phyloP scores from a whole-genome alignment of 2,888 invertebrate genomes.

The Drosophila ezoana region DNA sequence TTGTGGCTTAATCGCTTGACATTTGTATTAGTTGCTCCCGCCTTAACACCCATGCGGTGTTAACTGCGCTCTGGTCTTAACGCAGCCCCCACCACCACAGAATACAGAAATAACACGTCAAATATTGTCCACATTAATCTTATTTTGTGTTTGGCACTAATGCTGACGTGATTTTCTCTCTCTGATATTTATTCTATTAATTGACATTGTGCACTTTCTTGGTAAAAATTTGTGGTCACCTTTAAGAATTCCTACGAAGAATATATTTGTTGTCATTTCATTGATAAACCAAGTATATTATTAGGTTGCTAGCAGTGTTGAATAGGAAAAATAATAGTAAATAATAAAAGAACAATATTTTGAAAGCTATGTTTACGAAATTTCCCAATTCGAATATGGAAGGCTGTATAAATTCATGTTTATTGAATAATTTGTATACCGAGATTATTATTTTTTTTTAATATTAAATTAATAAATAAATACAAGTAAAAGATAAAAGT shows the following conservation, averaged over 20 bases:
- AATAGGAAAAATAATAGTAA: too few relatives aligned
- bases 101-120: conserved; percentile 49
- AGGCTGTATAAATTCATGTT: too few relatives aligned
- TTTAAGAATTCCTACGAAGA: conserved; percentile 11
- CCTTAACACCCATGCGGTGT: conserved; percentile 41
- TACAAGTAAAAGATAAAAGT: too few relatives aligned
- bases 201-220: conserved; percentile 50
- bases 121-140: conserved; percentile 71
- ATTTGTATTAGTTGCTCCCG: conserved; percentile 75
- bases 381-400: too few relatives aligned
- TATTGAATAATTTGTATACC: too few relatives aligned
- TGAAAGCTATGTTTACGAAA: too few relatives aligned
- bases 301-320: too few relatives aligned
- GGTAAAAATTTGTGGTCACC: not conserved
- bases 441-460: too few relatives aligned
- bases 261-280: too few relatives aligned
- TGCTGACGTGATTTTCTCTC: conserved; percentile 63
- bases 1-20: conserved; percentile 81
- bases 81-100: not conserved
- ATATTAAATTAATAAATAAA: too few relatives aligned
- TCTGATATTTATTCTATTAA: conserved; percentile 64
- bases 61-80: conserved; percentile 26
- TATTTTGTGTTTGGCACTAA: conserved; percentile 63
- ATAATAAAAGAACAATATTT: too few relatives aligned
- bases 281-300: not conserved